A percentile compares a stretch with the other conserved stretches of the same genome.
phyloP scores from a whole-genome alignment of 2,797 vertebrate genomes.

The Danio tinwini region DNA sequence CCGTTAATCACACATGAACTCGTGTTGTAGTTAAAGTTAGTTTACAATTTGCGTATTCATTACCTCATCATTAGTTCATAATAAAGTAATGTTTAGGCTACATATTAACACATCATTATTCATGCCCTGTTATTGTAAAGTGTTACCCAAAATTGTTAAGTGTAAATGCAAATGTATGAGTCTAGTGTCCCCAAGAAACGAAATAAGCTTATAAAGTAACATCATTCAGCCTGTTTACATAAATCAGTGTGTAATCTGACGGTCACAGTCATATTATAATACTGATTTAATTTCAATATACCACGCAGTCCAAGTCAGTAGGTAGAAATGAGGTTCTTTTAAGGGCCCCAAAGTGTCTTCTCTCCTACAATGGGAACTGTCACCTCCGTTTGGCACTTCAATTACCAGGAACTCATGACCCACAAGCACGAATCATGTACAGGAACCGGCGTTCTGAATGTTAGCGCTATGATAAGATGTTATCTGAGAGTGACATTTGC shows the following conservation, averaged over 20 bases:
- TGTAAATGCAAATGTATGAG: no score
- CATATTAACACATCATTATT: no score
- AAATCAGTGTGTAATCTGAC: neutral
- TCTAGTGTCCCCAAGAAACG: neutral
- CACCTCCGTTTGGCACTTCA: conserved; percentile 66
- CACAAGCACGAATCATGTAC: conserved; percentile 77
- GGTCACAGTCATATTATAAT: neutral
- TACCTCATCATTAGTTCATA: no score
- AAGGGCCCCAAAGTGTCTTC: conserved; percentile 58
- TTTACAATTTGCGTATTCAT: no score
- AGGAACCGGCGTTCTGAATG: conserved; percentile 75
- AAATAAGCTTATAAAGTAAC: neutral
- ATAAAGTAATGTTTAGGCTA: no score
- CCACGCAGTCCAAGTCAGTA: neutral
- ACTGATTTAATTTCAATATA: conserved; percentile 36
- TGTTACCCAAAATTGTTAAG: no score
- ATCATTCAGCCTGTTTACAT: neutral
- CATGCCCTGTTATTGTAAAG: no score
- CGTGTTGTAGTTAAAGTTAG: no score
- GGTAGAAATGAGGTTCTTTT: conserved; percentile 29
- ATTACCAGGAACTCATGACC: conserved; percentile 75
- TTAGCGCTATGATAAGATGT: conserved; percentile 50
- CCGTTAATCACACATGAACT: no score
- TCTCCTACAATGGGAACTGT: conserved; percentile 68
- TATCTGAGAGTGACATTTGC: conserved; percentile 49